Base-by-base conservation (phyloP, 2,797 vertebrate genomes). In the Helicolenus hilgendorfi region DNA sequence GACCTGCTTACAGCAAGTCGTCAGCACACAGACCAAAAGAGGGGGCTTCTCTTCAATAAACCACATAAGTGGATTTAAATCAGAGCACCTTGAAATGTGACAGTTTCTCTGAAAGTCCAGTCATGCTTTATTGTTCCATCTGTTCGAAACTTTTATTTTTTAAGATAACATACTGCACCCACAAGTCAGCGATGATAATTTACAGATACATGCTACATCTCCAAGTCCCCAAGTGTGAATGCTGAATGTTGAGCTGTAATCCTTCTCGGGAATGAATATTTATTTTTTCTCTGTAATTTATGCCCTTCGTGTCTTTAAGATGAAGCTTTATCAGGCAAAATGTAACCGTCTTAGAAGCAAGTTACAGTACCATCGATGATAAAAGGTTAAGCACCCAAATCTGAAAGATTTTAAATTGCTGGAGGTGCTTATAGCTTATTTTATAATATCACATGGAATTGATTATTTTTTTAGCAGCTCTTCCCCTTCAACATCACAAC, bases 1-100 rank as follows among this genome's bases (percentile, higher is more conserved):
- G 95, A 93, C 94, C 92, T 89, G 90, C 81, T 89, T 90, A 74
- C 53, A 81, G 68, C 81, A 75, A 74, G 31, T 49, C 62, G 55
- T 89, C 76, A 87, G 79, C 67, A 63, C 59, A 64, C 68, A 78
- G 75, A 91, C 45, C 62, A 63, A 55, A 87, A 74, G 20, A 63
- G 29, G 45, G 70, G 80, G 78, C 27, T 49, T 58, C 84, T 64
- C 36, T 41, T 31, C 18, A 60, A 63, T 62, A 75, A 56, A 77
- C 33, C 36, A 27, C 80, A 89, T 27, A 56, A 60, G 29, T 35
- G 56, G 68, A 73, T 63, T 77, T 81, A 36, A 86, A 72, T 81
- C 45, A 59, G 29, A 62, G n/a, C 70, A 62, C 31, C 56, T 68
- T 63, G n/a, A 56, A 69, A 73, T 85, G 29, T 73, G 74, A 77